A percentile compares a stretch with the other conserved stretches of the same genome.
Evolutionary conservation across 2,888 invertebrate genomes (phyloP).

Genomic region (Mythimna albipuncta): DNA sequence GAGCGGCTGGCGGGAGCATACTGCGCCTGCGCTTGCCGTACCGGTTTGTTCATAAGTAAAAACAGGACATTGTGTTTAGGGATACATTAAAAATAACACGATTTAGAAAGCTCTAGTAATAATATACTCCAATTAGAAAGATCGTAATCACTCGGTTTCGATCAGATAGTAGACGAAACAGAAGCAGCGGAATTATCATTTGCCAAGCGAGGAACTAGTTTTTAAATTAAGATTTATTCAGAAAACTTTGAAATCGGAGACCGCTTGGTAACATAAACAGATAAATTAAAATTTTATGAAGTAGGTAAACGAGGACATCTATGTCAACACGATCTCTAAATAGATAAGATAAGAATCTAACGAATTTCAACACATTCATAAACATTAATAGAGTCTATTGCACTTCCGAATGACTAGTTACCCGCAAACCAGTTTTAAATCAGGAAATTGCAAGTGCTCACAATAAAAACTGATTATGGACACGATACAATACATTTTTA

Average conservation of each 20-base stretch:
- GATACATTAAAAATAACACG: slow-evolving; percentile 2
- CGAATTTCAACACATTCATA: slow-evolving; percentile 17
- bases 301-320: background rate
- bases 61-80: slow-evolving; percentile 59
- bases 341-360: slow-evolving; percentile 10
- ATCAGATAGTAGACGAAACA: background rate
- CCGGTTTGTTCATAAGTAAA: slow-evolving; percentile 65
- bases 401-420: slow-evolving; percentile 55
- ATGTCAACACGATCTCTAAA: slow-evolving; percentile 11
- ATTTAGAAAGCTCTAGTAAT: slow-evolving; percentile 1
- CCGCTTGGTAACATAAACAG: slow-evolving; percentile 5
- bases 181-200: background rate
- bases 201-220: background rate
- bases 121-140: background rate
- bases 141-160: background rate
- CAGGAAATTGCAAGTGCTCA: slow-evolving; percentile 56
- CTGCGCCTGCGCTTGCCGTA: slow-evolving; percentile 44
- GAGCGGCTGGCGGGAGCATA: slow-evolving; percentile 60
- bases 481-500: slow-evolving; percentile 31
- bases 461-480: slow-evolving; percentile 18
- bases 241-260: slow-evolving; percentile 2
- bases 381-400: slow-evolving; percentile 39
- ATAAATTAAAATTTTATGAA: background rate
- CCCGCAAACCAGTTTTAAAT: slow-evolving; percentile 53
- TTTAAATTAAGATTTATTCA: background rate